Evolutionary conservation across 1,140 invertebrate species (phyloP).

Genomic region (Drosophila baimaii): DNA sequence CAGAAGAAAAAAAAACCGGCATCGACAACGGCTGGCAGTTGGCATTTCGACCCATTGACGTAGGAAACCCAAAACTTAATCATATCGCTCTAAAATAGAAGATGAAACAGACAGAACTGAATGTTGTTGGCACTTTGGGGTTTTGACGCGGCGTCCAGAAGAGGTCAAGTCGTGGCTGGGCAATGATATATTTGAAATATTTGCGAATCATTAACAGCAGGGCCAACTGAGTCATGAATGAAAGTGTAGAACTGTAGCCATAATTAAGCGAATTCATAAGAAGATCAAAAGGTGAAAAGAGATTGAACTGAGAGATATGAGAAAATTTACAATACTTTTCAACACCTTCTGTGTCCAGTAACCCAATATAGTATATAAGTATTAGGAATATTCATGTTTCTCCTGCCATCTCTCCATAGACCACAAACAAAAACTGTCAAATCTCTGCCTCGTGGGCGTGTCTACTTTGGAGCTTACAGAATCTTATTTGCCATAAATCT

Average conservation of each 20-base stretch:
- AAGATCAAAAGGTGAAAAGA: slow-evolving; percentile 7
- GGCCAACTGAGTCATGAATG: slow-evolving; percentile 49
- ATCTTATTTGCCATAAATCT: slow-evolving; percentile 39
- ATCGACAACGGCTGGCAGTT: slow-evolving; percentile 1
- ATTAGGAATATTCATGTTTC: slow-evolving; percentile 5
- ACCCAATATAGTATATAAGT: not conserved
- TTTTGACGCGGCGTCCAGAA: slow-evolving; percentile 14
- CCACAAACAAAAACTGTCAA: slow-evolving; percentile 16
- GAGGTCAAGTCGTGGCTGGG: slow-evolving; percentile 50
- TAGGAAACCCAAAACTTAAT: slow-evolving; percentile 62
- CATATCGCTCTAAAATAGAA: slow-evolving; percentile 71
- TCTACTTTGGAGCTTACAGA: slow-evolving; percentile 32
- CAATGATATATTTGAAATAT: slow-evolving; percentile 47
- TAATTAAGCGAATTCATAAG: slow-evolving; percentile 20
- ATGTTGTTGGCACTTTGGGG: slow-evolving; percentile 27
- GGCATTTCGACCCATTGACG: slow-evolving; percentile 54
- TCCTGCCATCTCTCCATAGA: not conserved
- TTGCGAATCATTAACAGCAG: slow-evolving; percentile 43
- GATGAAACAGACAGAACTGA: slow-evolving; percentile 61
- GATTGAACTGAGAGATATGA: slow-evolving; percentile 18
- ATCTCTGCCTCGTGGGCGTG: slow-evolving; percentile 46
- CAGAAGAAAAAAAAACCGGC: slow-evolving; percentile 26
- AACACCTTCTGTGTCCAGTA: not conserved
- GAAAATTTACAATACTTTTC: slow-evolving; percentile 3
- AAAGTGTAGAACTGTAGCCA: slow-evolving; percentile 18